Conservation (phyloP, 1,140 invertebrate species). For the Dolichoris vasculosae region DNA sequence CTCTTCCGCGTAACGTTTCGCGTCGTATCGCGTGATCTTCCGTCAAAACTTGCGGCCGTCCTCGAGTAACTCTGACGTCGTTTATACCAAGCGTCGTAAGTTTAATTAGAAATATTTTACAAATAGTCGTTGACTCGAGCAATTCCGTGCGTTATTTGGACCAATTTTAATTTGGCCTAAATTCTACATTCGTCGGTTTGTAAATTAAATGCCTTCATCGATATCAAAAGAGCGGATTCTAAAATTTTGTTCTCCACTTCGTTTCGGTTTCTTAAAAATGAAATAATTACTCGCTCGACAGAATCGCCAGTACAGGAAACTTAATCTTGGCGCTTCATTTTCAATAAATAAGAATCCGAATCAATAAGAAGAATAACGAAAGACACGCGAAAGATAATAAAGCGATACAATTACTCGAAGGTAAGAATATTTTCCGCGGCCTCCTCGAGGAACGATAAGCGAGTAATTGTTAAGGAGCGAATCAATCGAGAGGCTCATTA, state of each 20-base stretch:
- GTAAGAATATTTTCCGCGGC: background rate
- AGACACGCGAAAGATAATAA: background rate
- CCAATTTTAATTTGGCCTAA: background rate
- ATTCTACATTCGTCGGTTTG: background rate
- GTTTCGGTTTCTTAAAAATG: no score
- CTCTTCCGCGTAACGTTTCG: background rate
- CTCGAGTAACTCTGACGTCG: background rate
- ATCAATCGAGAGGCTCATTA: conserved; percentile 32
- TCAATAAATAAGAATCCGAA: background rate
- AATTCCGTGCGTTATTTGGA: background rate
- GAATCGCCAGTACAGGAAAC: background rate
- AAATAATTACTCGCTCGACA: no score
- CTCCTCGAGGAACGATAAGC: background rate
- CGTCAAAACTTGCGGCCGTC: background rate
- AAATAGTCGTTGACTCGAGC: background rate
- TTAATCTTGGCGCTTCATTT: background rate
- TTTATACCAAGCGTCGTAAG: background rate
- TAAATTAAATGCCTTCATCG: background rate
- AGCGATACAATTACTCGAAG: conserved; percentile 10
- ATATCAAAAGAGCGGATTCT: background rate
- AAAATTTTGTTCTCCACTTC: background rate
- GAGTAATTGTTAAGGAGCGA: background rate
- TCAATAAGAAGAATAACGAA: background rate
- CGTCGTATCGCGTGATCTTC: background rate
- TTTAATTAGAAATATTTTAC: conserved; percentile 5